Percentiles rank a stretch among this genome's conserved stretches.
Conservation (phyloP, 2,888 invertebrate species). For the Nephrotoma guestfalica region DNA sequence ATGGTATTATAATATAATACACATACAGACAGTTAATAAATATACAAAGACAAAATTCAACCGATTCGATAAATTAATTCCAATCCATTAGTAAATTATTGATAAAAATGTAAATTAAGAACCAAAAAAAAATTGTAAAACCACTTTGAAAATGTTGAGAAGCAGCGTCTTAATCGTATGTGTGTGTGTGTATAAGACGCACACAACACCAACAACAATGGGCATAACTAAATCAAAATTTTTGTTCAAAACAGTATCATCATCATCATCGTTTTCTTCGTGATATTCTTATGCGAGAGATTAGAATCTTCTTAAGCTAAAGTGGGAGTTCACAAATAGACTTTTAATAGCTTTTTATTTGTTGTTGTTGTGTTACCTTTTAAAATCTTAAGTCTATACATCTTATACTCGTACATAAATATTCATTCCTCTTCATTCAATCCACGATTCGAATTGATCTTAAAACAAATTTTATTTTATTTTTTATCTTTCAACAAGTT, state of each 20-base stretch:
- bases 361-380: neutral
- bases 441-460: neutral
- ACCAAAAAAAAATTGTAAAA: neutral
- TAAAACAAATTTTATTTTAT: neutral
- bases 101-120: neutral
- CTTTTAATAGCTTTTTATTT: neutral
- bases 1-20: neutral
- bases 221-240: neutral
- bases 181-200: neutral
- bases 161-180: too few species aligned
- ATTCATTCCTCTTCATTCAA: neutral
- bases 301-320: neutral
- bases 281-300: neutral
- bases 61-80: neutral
- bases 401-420: neutral
- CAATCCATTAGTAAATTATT: neutral
- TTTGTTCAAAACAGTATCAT: neutral
- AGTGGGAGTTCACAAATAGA: neutral
- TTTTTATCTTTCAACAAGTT: neutral
- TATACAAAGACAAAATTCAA: neutral
- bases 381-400: neutral
- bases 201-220: neutral
- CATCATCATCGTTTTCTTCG: neutral
- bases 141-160: neutral
- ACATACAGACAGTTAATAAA: too few species aligned